Evolutionary conservation across 2,113 vertebrate species (phyloP), one percentile per base, ranked within the genome.

Genomic region (Semnornis frantzii): DNA sequence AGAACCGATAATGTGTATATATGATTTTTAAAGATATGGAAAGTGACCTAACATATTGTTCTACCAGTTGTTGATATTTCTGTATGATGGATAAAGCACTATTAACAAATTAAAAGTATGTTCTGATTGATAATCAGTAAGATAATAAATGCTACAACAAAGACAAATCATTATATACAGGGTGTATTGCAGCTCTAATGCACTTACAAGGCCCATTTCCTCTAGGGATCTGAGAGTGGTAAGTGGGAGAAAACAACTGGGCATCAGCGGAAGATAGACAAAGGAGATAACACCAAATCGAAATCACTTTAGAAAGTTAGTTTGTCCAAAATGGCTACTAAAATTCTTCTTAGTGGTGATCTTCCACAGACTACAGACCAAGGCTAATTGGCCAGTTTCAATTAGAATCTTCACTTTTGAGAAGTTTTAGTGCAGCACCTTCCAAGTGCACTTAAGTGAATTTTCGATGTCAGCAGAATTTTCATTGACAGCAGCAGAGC

Each of bases 1-100:
- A 85, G 46, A 91, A 59, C 14, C 17, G 80, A 16, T 62, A 72
- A 75, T 15, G 19, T 15, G 9, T 33, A 65, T 64, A 54, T 34
- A 39, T 21, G 30, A 37, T 90, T 74, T 85, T 92, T 85, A 73
- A 89, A 82, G 16, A 59, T 25, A 31, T 0, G 64, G 7, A 33
- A 8, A 1, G 2, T 59, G 5, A 76, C 46, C 46, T 59, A 82
- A 59, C 7, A 8, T 37, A 30, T 20, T 37, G 44, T 48, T 11
- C 46, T 52, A 62, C 42, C 69, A 37, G 69, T 82, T 85, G 30
- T 5, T 66, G n/a, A 21, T 63, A 8, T 58, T 86, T 85, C 3
- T 25, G 6, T 59, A n/a, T 13, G 3, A 30, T 10, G 30, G 34
- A 82, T 46, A 89, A 73, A 75, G 3, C 0, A 0, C 71, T n/a